Base-by-base conservation (phyloP, 2,113 vertebrate species). In the Trematocara variabile region DNA sequence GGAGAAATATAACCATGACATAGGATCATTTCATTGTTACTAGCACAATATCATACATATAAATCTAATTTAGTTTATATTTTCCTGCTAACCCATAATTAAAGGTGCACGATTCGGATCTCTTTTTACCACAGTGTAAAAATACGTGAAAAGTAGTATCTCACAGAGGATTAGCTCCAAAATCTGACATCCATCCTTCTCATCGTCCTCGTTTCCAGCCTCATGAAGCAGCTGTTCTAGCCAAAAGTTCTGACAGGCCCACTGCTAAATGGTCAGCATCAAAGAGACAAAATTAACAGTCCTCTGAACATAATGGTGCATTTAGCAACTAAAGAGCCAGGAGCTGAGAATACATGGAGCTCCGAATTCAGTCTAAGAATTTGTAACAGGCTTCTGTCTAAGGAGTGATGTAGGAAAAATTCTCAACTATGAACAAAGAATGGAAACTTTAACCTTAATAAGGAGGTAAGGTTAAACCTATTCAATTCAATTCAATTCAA, bases 371-470 rank as follows among this genome's bases (percentile, higher is more conserved):
- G n/a, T 41, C 11, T 0, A 41, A 41, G 14, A 5, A 10, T 11
- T 46, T 30, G 22, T 48, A 73, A 48, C 22, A 48, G 22, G 68
- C 1, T 48, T 73, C 41, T 30, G 22, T 30, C 14, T 2, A 7
- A 28, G 20, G 20, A 4, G 39, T 28, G 22, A 6, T 46, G 41
- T 28, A 73, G 2, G 41, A 3, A 73, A 46, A 46, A 28, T 73
- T 73, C 22, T 28, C 22, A 73, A 73, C 68, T 73, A 46, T 30
- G 22, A 73, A 46, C 22, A 73, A 48, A 48, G 41, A 28, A 28
- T 73, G 68, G 5, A 73, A 28, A 70, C 39, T 70, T 70, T 70
- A 70, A 70, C 68, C 39, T 73, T 73, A 48, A 46, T 28, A 48
- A 73, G 8, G 41, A 48, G 41, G 22, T 11, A 30, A 5, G 41